Conservation (phyloP, 2,888 invertebrate species). For the Adelognathus sp. region DNA sequence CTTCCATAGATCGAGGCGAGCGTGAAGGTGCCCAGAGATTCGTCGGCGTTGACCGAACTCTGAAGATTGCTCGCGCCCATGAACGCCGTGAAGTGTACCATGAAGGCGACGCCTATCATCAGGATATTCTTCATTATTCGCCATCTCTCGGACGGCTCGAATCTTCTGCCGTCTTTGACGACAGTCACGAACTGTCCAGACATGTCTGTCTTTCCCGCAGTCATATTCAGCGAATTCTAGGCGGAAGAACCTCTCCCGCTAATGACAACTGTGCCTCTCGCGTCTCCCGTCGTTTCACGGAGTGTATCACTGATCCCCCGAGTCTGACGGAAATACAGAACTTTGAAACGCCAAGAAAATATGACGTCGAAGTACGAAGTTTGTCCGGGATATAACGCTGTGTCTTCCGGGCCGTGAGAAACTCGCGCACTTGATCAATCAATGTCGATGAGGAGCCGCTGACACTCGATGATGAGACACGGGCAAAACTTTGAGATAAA, state of each 20-base stretch:
- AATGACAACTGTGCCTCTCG: neutral
- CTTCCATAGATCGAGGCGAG: slow-evolving; percentile 93
- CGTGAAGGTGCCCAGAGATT: slow-evolving; percentile 91
- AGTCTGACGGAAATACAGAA: too few relatives aligned
- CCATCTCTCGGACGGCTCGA: slow-evolving; percentile 85
- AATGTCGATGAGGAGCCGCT: neutral
- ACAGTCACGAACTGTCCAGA: slow-evolving; percentile 68
- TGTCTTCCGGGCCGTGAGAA: too few relatives aligned
- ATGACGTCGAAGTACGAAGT: neutral
- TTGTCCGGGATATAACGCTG: neutral
- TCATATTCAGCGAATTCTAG: slow-evolving; percentile 40
- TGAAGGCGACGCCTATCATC: slow-evolving; percentile 93
- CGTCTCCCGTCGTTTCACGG: neutral
- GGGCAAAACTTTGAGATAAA: neutral
- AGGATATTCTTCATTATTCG: slow-evolving; percentile 93
- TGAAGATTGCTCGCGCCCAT: slow-evolving; percentile 92
- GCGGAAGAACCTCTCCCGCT: neutral
- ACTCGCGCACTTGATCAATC: neutral
- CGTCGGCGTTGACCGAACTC: slow-evolving; percentile 92
- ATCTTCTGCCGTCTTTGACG: slow-evolving; percentile 58
- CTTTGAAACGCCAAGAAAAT: too few relatives aligned
- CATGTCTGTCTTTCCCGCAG: slow-evolving; percentile 49
- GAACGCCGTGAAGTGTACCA: slow-evolving; percentile 96
- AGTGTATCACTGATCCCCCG: too few relatives aligned
- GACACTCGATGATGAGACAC: neutral